These are phyloP conservation scores for Vanessa atalanta DNA, from an alignment of 1,140 invertebrate genomes.

Conservation along the genomic window DNA sequence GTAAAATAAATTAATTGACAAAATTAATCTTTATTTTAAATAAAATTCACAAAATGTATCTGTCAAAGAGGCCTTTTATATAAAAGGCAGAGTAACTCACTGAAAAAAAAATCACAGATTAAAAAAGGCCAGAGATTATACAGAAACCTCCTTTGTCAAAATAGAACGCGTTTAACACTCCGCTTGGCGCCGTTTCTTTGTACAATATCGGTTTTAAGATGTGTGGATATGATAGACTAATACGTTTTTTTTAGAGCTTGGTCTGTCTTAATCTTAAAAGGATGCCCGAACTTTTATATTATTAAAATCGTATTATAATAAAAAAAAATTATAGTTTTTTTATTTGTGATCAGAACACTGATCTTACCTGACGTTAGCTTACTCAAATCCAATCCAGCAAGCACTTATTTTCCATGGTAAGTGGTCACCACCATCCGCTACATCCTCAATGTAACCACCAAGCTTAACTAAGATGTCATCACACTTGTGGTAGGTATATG, in stretches of 20 bases:
- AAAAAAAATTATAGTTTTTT: no score
- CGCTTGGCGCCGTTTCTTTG: slow-evolving; percentile 46
- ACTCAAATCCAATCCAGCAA: no score
- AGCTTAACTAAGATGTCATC: no score
- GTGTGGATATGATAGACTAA: slow-evolving; percentile 16
- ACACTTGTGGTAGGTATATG: no score
- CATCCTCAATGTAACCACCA: no score
- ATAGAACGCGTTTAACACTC: slow-evolving; percentile 53
- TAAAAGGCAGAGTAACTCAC: slow-evolving; percentile 6
- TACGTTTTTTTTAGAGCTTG: not conserved
- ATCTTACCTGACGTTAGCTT: no score
- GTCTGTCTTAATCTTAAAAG: not conserved
- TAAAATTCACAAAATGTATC: no score
- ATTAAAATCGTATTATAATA: not conserved
- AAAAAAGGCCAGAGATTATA: slow-evolving; percentile 47
- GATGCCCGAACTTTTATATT: not conserved
- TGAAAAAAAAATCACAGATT: slow-evolving; percentile 6
- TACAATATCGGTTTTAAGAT: slow-evolving; percentile 19
- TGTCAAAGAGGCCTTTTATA: not conserved
- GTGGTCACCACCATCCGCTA: no score
- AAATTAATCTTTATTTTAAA: no score
- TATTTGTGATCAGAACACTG: no score
- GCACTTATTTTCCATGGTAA: no score
- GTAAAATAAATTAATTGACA: no score
- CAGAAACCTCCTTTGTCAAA: slow-evolving; percentile 55